Evolutionary conservation across 2,888 invertebrate genomes (phyloP), one percentile per base, ranked within the genome.

Genomic region (Embidobia sp.): DNA sequence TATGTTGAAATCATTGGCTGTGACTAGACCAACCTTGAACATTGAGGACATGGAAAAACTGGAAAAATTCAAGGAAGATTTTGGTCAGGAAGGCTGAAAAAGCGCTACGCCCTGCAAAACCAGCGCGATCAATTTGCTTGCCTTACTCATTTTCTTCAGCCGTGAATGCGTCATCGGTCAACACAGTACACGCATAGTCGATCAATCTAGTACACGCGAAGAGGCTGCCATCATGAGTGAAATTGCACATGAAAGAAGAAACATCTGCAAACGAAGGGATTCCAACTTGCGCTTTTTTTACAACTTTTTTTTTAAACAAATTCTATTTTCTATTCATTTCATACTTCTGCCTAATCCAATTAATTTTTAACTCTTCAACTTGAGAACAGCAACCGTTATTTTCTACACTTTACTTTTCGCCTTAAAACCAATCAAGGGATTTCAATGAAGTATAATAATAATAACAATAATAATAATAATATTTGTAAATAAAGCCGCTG

Each of bases 21-120:
- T 96, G 77, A 97, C 97, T 44, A 99, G 99, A 91, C 98, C 99
- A 13, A 99, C 99, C 5, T 98, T 99, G 1, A 99, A 99, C 88
- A 97, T 97, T 78, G 96, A 97, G 13, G 99, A 99, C 89, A 93
- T 99, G 92, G 93, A 93, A 31, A 98, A 96, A 90, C 91, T 99
- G 87, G 93, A 94, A 88, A 97, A 98, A 90, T 99, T 99, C 90
- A 98, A 96, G 91, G 95, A 96, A 88, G 99, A 99, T 90, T 99
- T 99, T 90, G 99, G 99, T 26, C 98, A 98, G 91, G 99, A 99
- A 91, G 99, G 98, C 88, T 96, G 94, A 92, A 63, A 35, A 59
- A 69, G 64, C n/a, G 26, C 18, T 26, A 26, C 46, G 55, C 57
- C 48, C 72, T 74, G 49, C 61, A 73, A 79, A 74, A 79, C 46